Evolutionary conservation across 2,113 vertebrate species (phyloP).

Genomic region (Sinosuthora webbiana): DNA sequence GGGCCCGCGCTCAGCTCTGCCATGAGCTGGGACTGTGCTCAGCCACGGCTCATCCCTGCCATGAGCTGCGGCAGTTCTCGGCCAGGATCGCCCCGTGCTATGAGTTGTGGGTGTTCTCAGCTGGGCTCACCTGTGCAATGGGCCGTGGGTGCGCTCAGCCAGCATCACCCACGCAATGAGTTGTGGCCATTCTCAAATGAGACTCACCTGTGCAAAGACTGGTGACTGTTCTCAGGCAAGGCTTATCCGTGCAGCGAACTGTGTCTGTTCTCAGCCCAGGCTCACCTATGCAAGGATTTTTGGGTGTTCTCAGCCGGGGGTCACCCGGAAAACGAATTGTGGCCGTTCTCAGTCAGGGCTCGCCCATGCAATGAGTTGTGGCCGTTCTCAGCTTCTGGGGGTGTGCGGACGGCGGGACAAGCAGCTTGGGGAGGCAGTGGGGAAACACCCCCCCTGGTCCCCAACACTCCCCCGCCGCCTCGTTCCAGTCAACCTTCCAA

Average conservation of each 20-base stretch:
- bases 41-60: not conserved
- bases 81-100: accelerated
- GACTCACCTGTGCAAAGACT: too few relatives aligned
- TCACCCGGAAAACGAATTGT: accelerated
- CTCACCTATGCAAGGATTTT: not conserved
- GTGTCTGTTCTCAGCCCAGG: not conserved
- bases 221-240: not conserved
- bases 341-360: not conserved
- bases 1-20: not conserved
- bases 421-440: not conserved
- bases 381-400: not conserved
- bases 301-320: not conserved
- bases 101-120: accelerated
- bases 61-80: accelerated
- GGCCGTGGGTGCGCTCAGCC: not conserved
- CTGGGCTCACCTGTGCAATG: not conserved
- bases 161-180: not conserved
- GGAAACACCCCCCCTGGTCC: not conserved
- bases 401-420: accelerated
- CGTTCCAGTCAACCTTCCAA: not conserved
- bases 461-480: accelerated
- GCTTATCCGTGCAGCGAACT: accelerated
- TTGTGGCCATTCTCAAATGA: not conserved
- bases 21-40: accelerated
- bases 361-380: not conserved